A percentile compares a stretch with the other conserved stretches of the same genome.
Evolutionary conservation across 2,888 invertebrate genomes (phyloP).

Genomic region (Notodonta dromedarius): DNA sequence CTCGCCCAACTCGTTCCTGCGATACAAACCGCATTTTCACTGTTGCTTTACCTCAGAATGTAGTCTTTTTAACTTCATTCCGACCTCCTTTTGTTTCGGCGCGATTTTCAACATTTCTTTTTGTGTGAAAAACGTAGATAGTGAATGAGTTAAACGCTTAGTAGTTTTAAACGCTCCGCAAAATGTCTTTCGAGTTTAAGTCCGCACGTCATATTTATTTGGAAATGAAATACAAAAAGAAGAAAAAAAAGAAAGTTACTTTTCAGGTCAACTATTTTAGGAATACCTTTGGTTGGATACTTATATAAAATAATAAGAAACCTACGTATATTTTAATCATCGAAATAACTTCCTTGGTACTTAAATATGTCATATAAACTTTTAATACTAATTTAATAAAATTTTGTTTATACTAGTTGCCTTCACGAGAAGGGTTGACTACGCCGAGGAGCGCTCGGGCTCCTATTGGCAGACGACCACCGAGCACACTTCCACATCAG

Average conservation of each 20-base stretch:
- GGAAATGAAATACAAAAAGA: slow-evolving; percentile 69
- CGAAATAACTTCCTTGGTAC: no score
- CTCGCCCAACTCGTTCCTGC: slow-evolving; percentile 53
- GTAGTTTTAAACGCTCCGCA: slow-evolving; percentile 27
- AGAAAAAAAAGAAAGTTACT: slow-evolving; percentile 69
- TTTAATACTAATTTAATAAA: no score
- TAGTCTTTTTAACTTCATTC: slow-evolving; percentile 44
- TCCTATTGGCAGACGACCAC: slow-evolving; percentile 67
- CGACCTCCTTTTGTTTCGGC: slow-evolving; percentile 44
- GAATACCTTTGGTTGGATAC: no score
- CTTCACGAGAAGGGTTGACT: slow-evolving; percentile 71
- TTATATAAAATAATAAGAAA: no score
- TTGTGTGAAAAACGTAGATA: slow-evolving; percentile 40
- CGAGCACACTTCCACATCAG: slow-evolving; percentile 77
- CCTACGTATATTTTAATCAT: not conserved
- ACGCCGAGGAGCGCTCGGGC: slow-evolving; percentile 80
- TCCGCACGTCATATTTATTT: slow-evolving; percentile 63
- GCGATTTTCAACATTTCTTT: slow-evolving; percentile 30
- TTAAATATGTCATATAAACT: no score
- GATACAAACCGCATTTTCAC: slow-evolving; percentile 61
- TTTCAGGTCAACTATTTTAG: slow-evolving; percentile 59
- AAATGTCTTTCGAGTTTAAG: slow-evolving; percentile 71
- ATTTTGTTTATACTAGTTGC: slow-evolving; percentile 56
- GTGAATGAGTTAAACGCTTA: slow-evolving; percentile 34
- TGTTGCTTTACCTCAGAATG: slow-evolving; percentile 50